Evolutionary conservation across 2,113 vertebrate species (phyloP), one percentile per base, ranked within the genome.

Genomic region (Odobenus rosmarus): DNA sequence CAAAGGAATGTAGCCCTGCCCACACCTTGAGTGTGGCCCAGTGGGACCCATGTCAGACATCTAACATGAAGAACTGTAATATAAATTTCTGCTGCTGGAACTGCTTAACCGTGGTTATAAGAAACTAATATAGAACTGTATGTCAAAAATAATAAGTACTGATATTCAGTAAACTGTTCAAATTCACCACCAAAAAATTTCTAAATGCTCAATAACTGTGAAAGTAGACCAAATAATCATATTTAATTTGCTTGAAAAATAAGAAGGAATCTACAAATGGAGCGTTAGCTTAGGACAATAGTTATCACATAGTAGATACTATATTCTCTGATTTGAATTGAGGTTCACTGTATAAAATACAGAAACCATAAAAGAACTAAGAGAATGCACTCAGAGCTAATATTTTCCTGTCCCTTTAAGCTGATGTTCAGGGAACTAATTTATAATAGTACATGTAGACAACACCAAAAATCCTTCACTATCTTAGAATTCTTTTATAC

Each of bases 171-270:
- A 39, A 96, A 69, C 26, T 61, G 18, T 33, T 57, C 79, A 92
- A 94, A 79, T 2, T 26, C 15, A 84, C 21, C 51, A 94, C 2
- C 14, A 53, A 46, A 67, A 92, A 10, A 18, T 79, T 55, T 91
- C 39, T 95, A 77, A 93, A 90, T 69, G 18, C 6, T 67, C 39
- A 72, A 0, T n/a, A 92, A 94, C 18, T 67, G 2, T 57, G 21
- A 76, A 94, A 74, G 62, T 19, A 13, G 24, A 64, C 13, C 55
- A 93, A 97, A 82, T 21, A 36, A 77, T 94, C 13, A 31, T 23
- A 88, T 49, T 88, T 82, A 77, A 87, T 59, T 93, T 91, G 5
- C 51, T 18, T 49, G 16, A 74, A 94, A 95, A 89, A 92, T 69
- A 96, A 39, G 12, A 59, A 86, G 16, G 4, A 80, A 92, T 71